Evolutionary conservation across 1,140 invertebrate genomes (phyloP).

Genomic region (Ditylenchus dipsaci): DNA sequence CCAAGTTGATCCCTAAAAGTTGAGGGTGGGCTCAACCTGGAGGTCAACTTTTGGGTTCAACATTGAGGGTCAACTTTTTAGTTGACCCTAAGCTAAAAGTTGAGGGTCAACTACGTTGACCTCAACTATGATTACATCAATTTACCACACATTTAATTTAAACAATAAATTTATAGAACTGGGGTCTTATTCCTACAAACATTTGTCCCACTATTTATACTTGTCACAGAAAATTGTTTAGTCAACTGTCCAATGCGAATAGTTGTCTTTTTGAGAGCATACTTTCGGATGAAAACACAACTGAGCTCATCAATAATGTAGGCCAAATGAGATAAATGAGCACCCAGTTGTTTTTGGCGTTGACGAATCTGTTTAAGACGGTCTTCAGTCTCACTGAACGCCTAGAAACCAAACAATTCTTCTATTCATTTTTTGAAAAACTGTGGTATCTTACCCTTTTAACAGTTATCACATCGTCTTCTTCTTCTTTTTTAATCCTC

Average conservation of each 20-base stretch:
- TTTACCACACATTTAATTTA: too few relatives aligned
- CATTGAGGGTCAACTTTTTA: too few relatives aligned
- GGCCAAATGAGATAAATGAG: conserved; percentile 8
- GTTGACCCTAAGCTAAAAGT: too few relatives aligned
- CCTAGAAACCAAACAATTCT: conserved; percentile 14
- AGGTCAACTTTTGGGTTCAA: too few relatives aligned
- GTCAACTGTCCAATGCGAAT: neutral
- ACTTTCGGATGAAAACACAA: neutral
- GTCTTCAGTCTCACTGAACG: conserved; percentile 33
- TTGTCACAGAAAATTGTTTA: neutral
- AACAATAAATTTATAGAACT: too few relatives aligned
- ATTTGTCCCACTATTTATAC: neutral
- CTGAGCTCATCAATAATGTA: neutral
- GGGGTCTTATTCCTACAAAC: too few relatives aligned
- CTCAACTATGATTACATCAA: too few relatives aligned
- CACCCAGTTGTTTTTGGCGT: conserved; percentile 28
- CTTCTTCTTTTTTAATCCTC: conserved; percentile 43
- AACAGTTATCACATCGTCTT: conserved; percentile 43
- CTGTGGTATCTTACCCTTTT: neutral
- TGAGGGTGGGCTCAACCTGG: too few relatives aligned
- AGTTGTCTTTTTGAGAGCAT: neutral
- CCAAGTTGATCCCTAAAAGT: too few relatives aligned
- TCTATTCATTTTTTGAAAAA: neutral
- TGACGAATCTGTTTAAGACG: conserved; percentile 12
- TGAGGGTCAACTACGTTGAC: too few relatives aligned